A percentile compares a stretch with the other conserved stretches of the same genome.
These are phyloP conservation scores for Ammodytes dubius DNA, from an alignment of 2,113 vertebrate genomes.

Conservation along the genomic window DNA sequence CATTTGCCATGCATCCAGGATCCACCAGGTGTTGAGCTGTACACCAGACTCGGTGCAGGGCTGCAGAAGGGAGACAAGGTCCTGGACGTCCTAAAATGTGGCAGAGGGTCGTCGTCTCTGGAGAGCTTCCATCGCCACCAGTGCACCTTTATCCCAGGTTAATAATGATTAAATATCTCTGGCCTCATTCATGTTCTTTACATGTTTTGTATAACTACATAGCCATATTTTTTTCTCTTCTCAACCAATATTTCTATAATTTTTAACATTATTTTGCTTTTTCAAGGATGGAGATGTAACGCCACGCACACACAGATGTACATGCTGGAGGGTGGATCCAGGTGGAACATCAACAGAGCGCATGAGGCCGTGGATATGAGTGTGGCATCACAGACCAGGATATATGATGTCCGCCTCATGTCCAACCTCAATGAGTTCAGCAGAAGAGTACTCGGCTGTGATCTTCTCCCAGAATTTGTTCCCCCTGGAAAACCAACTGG, in stretches of 20 bases:
- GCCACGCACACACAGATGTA: constrained; percentile 30
- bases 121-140: constrained; percentile 52
- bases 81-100: constrained; percentile 24
- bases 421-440: constrained; percentile 26
- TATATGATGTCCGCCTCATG: constrained; percentile 28
- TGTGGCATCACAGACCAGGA: not conserved
- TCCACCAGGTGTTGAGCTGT: constrained; percentile 28
- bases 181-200: no score
- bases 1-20: constrained; percentile 21
- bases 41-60: constrained; percentile 9
- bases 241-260: not conserved
- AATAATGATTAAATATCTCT: no score
- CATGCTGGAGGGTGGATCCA: constrained; percentile 11
- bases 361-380: not conserved
- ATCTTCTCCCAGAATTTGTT: constrained; percentile 35
- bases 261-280: not conserved
- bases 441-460: constrained; percentile 27
- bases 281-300: constrained; percentile 23
- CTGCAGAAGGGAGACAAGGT: constrained; percentile 23
- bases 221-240: no score
- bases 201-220: no score
- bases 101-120: constrained; percentile 44
- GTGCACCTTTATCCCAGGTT: constrained; percentile 47
- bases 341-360: not conserved
- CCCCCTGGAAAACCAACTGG: constrained; percentile 46